Base-by-base conservation (phyloP, 1,140 invertebrate species). In the Coelopa frigida region DNA sequence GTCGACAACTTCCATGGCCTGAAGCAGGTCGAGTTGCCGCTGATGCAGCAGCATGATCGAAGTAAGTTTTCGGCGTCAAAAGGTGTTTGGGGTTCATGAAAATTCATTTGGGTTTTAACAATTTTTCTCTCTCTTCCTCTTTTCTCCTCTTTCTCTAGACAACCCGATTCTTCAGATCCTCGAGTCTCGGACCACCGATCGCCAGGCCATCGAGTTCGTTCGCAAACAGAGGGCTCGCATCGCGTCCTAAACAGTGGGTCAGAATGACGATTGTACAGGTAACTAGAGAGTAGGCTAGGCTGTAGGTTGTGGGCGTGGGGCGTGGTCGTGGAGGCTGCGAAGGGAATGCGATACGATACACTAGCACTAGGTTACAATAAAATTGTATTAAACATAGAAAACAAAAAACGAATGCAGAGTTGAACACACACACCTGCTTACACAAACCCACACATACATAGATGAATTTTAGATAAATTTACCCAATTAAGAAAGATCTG, bases 41-140 rank as follows among this genome's bases (percentile, higher is more conserved):
- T 95, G 18, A 91, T 93, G 80, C 90, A 94, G 59, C 86, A 93
- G 53, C 83, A 85, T 58, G 83, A 89, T 61, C 83, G 84, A 76
- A 81, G 89, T 93, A 66, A 79, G 77, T 76, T 46, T 24, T 41
- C 12, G 14, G 20, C 12, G 27, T 33, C 35, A n/a, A 29, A 29
- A 29, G 27, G 8, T 29, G n/a, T 29, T 29, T 29, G 8, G 44
- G 6, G 31, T 36, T 11, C 29, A 31, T 8, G 18, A 6, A 11
- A 7, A 17, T 10, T 7, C 33, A 36, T 6, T 36, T 36, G n/a
- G n/a, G n/a, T n/a, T n/a, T n/a, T n/a, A n/a, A 68, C 78, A 74
- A n/a, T 31, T 10, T 15, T 32, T 29, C 3, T n/a, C 12, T 5
- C 23, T 18, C 39, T 41, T 41, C n/a, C 12, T 3, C 26, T 18